Evolutionary conservation across 2,113 vertebrate species (phyloP), one percentile per base, ranked within the genome.

Genomic region (Mystacornis crossleyi): DNA sequence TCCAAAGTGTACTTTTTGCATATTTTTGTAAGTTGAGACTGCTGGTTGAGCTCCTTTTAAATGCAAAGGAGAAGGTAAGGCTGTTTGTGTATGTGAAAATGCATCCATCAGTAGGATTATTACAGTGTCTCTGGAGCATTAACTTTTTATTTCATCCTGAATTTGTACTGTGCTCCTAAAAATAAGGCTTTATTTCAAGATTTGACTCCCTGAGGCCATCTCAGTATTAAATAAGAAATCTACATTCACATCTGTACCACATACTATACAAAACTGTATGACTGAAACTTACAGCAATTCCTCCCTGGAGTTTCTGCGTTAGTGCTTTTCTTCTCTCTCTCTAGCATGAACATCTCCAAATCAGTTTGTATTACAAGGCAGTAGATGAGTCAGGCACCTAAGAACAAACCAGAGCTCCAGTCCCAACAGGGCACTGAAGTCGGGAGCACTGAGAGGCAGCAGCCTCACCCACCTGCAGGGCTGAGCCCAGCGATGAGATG

Each of bases 351-450:
- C 43, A 82, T 9, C n/a, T 71, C 74, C 31, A 53, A 79, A 45
- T 54, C 42, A 75, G 72, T 57, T 72, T 57, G 33, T 12, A 25
- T 34, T 53, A 54, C 2, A 2, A 50, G 47, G 70, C 53, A 91
- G n/a, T 2, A 53, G 78, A 69, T 50, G 77, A 93, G 40, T 61
- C 45, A 23, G 42, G 54, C 45, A 28, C 51, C 69, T 81, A 15
- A 55, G 62, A 78, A 28, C 11, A 60, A 89, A 60, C 21, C 48
- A 28, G 29, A 80, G 12, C 40, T 78, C 14, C 53, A 55, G 33
- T 33, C 33, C 48, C 57, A 79, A 2, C 11, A 9, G 31, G 2
- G 28, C 51, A 71, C 0, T 0, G 0, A 71, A 19, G 8, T 12
- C 31, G 43, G 43, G 64, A 47, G 69, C 75, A 11, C 18, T 1